phyloP scores from a whole-genome alignment of 2,113 vertebrate species.

The Phalacrocorax carbo region DNA sequence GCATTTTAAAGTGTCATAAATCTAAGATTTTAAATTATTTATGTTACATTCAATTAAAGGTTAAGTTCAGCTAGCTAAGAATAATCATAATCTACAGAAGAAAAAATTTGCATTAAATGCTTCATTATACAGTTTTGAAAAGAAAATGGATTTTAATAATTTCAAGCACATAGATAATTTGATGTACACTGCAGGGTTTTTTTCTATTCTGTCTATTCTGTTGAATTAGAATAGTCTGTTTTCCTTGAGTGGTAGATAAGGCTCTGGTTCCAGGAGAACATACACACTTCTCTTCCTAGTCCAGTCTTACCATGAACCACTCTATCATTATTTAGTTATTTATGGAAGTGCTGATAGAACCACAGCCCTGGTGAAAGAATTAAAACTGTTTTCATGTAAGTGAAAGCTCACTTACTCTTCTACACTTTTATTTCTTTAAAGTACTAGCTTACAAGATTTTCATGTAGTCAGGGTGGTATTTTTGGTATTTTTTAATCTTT shows the following conservation, averaged over 20 bases:
- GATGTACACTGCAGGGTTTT: neutral
- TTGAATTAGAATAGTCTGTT: neutral
- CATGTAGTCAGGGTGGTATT: neutral
- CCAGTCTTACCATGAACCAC: neutral
- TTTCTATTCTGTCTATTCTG: neutral
- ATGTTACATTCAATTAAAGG: conserved; percentile 22
- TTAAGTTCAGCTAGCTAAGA: conserved; percentile 7
- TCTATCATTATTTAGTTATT: neutral
- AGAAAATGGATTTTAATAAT: neutral
- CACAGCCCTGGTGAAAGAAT: neutral
- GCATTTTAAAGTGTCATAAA: neutral
- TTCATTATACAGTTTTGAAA: neutral
- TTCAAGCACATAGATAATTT: neutral
- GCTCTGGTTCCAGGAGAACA: neutral
- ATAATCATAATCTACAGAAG: neutral
- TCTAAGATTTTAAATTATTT: conserved; percentile 1
- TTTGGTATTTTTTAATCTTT: neutral
- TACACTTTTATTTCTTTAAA: neutral
- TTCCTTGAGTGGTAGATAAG: neutral
- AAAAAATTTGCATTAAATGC: neutral
- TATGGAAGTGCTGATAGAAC: neutral
- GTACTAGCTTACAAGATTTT: neutral
- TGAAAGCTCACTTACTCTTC: neutral
- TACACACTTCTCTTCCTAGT: neutral
- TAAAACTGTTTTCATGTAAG: neutral